A percentile compares a stretch with the other conserved stretches of the same genome.
Conservation (phyloP, 2,113 vertebrate species). For the Eupsittula cactorum region DNA sequence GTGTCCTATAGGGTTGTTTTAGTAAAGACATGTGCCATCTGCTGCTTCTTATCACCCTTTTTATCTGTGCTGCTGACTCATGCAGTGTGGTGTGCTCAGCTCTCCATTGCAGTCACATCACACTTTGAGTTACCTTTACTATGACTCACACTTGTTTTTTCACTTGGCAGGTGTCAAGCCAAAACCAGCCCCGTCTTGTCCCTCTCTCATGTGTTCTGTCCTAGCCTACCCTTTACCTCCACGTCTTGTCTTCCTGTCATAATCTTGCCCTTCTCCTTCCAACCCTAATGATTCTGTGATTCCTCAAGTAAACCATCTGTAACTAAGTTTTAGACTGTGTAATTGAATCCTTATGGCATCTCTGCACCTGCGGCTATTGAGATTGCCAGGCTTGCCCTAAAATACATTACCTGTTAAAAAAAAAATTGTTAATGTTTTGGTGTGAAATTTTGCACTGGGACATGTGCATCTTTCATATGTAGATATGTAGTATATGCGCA, state of each 20-base stretch:
- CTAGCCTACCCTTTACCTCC: not conserved
- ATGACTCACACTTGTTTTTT: constrained; percentile 64
- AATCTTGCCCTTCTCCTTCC: not conserved
- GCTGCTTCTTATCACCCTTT: constrained; percentile 65
- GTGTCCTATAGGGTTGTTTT: constrained; percentile 42
- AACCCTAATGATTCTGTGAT: not conserved
- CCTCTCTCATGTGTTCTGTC: not conserved
- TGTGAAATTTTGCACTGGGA: not conserved
- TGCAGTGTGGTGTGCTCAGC: constrained; percentile 43
- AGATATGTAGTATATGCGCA: not conserved
- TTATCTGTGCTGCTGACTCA: constrained; percentile 68
- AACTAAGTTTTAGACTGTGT: not conserved
- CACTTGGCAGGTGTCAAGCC: constrained; percentile 1
- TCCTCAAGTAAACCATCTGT: not conserved
- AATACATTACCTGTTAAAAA: not conserved
- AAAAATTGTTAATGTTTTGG: not conserved
- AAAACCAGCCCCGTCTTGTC: not conserved
- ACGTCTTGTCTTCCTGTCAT: not conserved
- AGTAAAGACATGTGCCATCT: constrained; percentile 60
- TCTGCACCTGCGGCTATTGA: not conserved
- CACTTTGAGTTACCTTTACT: constrained; percentile 54
- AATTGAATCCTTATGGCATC: not conserved
- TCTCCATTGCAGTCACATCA: constrained; percentile 51
- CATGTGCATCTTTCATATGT: not conserved
- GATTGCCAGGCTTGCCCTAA: not conserved